Conservation (phyloP, 2,113 vertebrate genomes). For the Osmerus eperlanus region DNA sequence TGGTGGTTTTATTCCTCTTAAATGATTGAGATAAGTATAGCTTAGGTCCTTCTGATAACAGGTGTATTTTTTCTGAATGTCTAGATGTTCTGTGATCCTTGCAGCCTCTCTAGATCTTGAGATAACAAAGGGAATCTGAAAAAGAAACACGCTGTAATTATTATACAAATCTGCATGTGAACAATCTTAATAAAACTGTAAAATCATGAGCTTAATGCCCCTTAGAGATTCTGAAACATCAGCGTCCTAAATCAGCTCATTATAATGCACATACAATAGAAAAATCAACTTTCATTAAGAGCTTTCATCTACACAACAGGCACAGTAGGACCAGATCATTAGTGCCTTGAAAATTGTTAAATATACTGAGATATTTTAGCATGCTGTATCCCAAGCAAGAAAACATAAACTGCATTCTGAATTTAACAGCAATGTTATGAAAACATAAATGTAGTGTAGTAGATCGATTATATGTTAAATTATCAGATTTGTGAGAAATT, state of each 20-base stretch:
- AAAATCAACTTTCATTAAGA: conserved; percentile 45
- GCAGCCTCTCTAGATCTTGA: conserved; percentile 30
- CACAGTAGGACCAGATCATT: conserved; percentile 64
- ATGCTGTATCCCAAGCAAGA: conserved; percentile 35
- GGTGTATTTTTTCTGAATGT: conserved; percentile 14
- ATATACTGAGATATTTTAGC: conserved; percentile 41
- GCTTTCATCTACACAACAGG: conserved; percentile 62
- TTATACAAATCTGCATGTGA: conserved; percentile 17
- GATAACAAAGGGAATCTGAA: conserved; percentile 46
- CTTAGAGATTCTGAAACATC: conserved; percentile 36
- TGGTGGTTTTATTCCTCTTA: conserved; percentile 35
- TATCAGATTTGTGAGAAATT: too few species aligned
- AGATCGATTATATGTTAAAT: too few species aligned
- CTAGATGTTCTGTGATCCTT: conserved; percentile 12
- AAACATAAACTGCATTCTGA: background rate
- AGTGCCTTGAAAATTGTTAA: conserved; percentile 61
- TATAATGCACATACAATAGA: conserved; percentile 45
- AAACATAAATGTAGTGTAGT: too few species aligned
- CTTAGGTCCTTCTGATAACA: conserved; percentile 20
- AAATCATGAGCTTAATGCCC: conserved; percentile 15
- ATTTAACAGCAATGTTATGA: too few species aligned
- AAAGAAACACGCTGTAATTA: conserved; percentile 38
- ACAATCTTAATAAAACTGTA: conserved; percentile 12
- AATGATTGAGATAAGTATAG: conserved; percentile 4
- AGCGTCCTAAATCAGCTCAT: conserved; percentile 61